Evolutionary conservation across 2,797 vertebrate genomes (phyloP).

Genomic region (Sebastes reedi): DNA sequence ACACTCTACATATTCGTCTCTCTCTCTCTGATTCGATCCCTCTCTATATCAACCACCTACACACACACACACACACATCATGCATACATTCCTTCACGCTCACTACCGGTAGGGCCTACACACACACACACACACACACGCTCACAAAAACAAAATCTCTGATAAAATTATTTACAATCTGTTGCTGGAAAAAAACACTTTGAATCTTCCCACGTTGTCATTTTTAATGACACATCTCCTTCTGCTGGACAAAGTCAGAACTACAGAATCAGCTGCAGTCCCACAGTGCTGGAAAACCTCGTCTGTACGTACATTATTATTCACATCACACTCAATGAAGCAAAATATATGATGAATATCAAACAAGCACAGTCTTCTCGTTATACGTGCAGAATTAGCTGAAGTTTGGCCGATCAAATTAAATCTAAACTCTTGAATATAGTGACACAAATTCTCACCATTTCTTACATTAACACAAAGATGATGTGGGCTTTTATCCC

Average conservation of each 20-base stretch:
- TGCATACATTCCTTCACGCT: conserved; percentile 11
- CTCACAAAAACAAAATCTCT: conserved; percentile 27
- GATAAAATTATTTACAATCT: conserved; percentile 70
- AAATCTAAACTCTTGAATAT: not conserved
- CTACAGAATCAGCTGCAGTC: conserved; percentile 11
- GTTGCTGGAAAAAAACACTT: conserved; percentile 66
- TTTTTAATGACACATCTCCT: conserved; percentile 66
- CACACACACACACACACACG: not conserved
- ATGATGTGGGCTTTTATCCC: conserved; percentile 36
- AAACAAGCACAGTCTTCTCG: conserved; percentile 51
- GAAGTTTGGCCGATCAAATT: not conserved
- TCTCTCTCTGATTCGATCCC: not conserved
- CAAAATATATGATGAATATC: conserved; percentile 10
- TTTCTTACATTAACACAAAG: conserved; percentile 14
- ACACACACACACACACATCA: not conserved
- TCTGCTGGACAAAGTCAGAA: conserved; percentile 74
- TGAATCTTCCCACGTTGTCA: conserved; percentile 17
- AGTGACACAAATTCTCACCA: not conserved
- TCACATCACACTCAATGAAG: conserved; percentile 28
- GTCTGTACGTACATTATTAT: conserved; percentile 1
- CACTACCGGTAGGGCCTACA: not conserved
- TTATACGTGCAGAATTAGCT: conserved; percentile 6
- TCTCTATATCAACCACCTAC: not conserved
- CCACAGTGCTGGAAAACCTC: conserved; percentile 26
- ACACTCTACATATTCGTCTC: not conserved